Percentiles rank a stretch among this genome's conserved stretches.
Conservation (phyloP, 2,113 vertebrate species). For the Pardalotus punctatus region DNA sequence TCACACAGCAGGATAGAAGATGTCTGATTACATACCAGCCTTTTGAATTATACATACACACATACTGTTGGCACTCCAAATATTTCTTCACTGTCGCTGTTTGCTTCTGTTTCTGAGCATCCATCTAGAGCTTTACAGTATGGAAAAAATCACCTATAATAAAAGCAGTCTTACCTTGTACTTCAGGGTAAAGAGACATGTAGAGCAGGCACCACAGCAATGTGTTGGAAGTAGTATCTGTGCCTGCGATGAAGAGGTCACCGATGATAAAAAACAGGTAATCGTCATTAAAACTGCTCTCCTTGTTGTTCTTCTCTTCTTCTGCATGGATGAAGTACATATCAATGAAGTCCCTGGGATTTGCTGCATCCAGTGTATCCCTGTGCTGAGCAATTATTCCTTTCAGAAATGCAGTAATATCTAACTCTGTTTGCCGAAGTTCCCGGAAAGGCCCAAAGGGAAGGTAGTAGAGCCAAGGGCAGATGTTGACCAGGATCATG, state of each 20-base stretch:
- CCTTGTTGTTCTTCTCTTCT: constrained; percentile 67
- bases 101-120: neutral
- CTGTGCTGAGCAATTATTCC: constrained; percentile 84
- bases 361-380: constrained; percentile 77
- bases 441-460: constrained; percentile 89
- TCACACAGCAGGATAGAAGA: neutral
- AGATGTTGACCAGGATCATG: constrained; percentile 86
- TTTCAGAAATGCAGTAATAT: constrained; percentile 89
- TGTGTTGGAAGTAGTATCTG: constrained; percentile 94
- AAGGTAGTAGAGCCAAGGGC: constrained; percentile 87
- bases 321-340: constrained; percentile 90
- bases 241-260: constrained; percentile 95
- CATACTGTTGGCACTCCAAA: neutral
- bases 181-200: constrained; percentile 83
- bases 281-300: constrained; percentile 87
- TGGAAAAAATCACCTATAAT: neutral
- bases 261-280: constrained; percentile 94
- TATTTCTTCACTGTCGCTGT: neutral
- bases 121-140: neutral
- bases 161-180: constrained; percentile 82
- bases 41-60: neutral
- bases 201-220: constrained; percentile 95
- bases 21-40: neutral
- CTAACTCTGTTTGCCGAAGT: constrained; percentile 82
- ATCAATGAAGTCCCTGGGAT: constrained; percentile 91